Evolutionary conservation across 92 coral and sea anemone species (phyloP).

Genomic region (Montipora capitata): DNA sequence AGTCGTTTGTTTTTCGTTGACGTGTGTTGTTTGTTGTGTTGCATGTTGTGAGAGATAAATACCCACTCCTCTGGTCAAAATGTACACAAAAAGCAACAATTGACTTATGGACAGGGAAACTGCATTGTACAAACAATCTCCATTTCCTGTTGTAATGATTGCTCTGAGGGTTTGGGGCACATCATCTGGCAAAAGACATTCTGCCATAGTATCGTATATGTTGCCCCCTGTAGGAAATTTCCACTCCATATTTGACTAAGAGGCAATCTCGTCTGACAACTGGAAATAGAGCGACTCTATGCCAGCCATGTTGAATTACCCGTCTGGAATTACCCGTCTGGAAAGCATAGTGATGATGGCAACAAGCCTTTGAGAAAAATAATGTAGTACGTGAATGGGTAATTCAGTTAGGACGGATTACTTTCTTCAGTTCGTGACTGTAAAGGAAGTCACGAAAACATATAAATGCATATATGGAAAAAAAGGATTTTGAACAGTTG

Average conservation of each 20-base stretch:
- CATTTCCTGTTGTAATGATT: slow-evolving; percentile 12
- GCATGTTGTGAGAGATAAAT: too few relatives aligned
- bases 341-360: too few relatives aligned
- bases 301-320: not conserved
- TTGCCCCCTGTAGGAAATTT: slow-evolving; percentile 2
- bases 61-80: not conserved
- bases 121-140: slow-evolving; percentile 43
- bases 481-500: too few relatives aligned
- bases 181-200: slow-evolving; percentile 22
- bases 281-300: not conserved
- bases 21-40: too few relatives aligned
- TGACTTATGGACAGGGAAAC: slow-evolving; percentile 17
- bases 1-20: slow-evolving; percentile 5
- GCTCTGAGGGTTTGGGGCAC: slow-evolving; percentile 17
- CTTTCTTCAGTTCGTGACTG: too few relatives aligned
- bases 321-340: too few relatives aligned
- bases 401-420: too few relatives aligned
- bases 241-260: slow-evolving; percentile 3
- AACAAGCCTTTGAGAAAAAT: too few relatives aligned
- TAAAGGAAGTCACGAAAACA: not conserved
- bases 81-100: not conserved
- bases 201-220: slow-evolving; percentile 4
- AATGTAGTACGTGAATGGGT: too few relatives aligned
- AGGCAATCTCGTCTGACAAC: slow-evolving; percentile 4
- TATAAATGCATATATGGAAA: too few relatives aligned